phyloP scores from a whole-genome alignment of 2,888 invertebrate species.

The Fragum sueziense region DNA sequence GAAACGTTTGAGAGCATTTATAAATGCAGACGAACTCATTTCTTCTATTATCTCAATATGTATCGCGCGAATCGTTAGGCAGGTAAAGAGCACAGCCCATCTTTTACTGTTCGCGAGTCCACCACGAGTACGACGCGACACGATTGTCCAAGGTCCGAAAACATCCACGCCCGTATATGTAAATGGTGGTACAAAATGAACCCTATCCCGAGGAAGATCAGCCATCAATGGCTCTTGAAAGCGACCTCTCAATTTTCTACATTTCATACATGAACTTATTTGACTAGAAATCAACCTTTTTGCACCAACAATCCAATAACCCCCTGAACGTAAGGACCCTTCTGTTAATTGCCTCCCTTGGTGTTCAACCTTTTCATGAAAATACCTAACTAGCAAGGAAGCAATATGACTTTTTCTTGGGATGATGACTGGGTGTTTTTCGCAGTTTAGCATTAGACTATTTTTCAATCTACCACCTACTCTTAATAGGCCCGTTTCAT shows the following conservation, averaged over 20 bases:
- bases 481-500: not conserved
- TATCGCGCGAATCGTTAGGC: constrained; percentile 62
- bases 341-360: too few relatives aligned
- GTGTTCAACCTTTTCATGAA: constrained; percentile 33
- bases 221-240: constrained; percentile 55
- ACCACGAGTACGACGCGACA: constrained; percentile 67
- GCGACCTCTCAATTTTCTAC: constrained; percentile 30
- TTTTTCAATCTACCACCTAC: not conserved
- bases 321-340: constrained; percentile 38
- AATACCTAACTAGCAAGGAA: constrained; percentile 2
- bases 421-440: not conserved
- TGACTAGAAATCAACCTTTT: constrained; percentile 24
- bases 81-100: constrained; percentile 68
- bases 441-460: not conserved
- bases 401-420: not conserved
- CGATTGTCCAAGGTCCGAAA: constrained; percentile 67
- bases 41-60: constrained; percentile 65
- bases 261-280: constrained; percentile 47
- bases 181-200: constrained; percentile 62
- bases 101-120: constrained; percentile 64
- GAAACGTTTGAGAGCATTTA: constrained; percentile 63
- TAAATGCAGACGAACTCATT: constrained; percentile 65
- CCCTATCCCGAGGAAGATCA: constrained; percentile 60
- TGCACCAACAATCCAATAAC: constrained; percentile 48
- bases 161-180: constrained; percentile 64